Percentiles rank a stretch among this genome's conserved stretches.
phyloP scores from a whole-genome alignment of 2,113 vertebrate genomes.

The Synodontis membranacea region DNA sequence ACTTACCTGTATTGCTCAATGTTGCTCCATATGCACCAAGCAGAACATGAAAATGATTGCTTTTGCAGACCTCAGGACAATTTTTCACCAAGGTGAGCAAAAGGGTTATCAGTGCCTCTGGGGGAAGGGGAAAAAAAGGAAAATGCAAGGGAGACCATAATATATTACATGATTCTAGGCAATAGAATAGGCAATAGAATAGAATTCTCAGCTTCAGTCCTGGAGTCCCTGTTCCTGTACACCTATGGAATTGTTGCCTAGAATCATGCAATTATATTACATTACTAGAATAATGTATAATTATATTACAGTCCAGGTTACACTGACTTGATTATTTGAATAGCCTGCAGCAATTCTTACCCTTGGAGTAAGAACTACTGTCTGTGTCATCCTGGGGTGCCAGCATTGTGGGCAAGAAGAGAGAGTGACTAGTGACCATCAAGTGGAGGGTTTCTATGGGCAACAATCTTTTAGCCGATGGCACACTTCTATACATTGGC shows the following conservation, averaged over 20 bases:
- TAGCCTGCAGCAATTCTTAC: conserved; percentile 59
- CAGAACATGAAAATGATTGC: conserved; percentile 83
- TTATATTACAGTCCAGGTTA: neutral
- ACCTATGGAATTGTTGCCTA: too few species aligned
- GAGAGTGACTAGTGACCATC: conserved; percentile 91
- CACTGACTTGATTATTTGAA: neutral
- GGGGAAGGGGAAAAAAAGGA: conserved; percentile 58
- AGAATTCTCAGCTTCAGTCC: too few species aligned
- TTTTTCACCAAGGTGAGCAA: conserved; percentile 78
- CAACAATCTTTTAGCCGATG: conserved; percentile 65
- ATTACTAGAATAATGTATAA: too few species aligned
- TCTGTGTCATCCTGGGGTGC: conserved; percentile 61
- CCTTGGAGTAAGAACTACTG: conserved; percentile 68
- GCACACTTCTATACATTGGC: conserved; percentile 69
- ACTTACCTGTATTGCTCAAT: conserved; percentile 78
- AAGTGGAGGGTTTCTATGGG: conserved; percentile 77
- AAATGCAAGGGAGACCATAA: neutral
- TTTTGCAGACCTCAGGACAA: conserved; percentile 79
- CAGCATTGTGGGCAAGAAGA: conserved; percentile 86
- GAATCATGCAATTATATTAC: too few species aligned
- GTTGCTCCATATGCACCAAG: conserved; percentile 90
- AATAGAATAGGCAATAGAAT: too few species aligned
- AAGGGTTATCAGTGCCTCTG: conserved; percentile 83
- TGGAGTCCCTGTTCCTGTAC: too few species aligned
- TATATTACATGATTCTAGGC: neutral